Conservation (phyloP, 2,797 vertebrate genomes). For the Anniella stebbinsi region DNA sequence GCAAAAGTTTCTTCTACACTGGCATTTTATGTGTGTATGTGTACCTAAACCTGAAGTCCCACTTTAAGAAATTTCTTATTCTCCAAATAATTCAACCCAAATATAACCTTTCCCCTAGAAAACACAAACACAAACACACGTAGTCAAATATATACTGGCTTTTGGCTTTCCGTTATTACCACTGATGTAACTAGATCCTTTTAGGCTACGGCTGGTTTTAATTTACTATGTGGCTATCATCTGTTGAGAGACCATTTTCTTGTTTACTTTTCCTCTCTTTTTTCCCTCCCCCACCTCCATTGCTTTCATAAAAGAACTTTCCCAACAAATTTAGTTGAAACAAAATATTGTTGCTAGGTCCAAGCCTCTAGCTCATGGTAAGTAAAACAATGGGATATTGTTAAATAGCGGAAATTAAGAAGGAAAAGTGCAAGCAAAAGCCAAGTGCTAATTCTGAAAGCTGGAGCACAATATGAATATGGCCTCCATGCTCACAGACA, state of each 20-base stretch:
- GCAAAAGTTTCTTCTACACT: not conserved
- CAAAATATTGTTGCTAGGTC: constrained; percentile 34
- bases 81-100: not conserved
- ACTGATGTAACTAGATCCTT: constrained; percentile 44
- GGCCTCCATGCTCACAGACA: constrained; percentile 54
- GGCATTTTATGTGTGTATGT: not conserved
- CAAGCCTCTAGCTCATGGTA: constrained; percentile 38
- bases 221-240: constrained; percentile 46
- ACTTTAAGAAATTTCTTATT: not conserved
- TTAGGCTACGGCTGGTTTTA: constrained; percentile 53
- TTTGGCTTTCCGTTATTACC: constrained; percentile 54
- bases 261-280: constrained; percentile 39
- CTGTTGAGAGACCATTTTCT: constrained; percentile 33
- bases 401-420: constrained; percentile 31
- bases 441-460: constrained; percentile 46
- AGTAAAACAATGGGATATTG: constrained; percentile 54
- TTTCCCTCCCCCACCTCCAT: not conserved
- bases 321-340: constrained; percentile 43
- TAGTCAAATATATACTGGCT: constrained; percentile 30
- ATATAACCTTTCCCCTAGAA: not conserved
- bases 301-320: constrained; percentile 59
- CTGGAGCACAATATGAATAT: constrained; percentile 45
- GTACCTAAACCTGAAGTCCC: constrained; percentile 39
- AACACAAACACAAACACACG: not conserved
- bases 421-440: constrained; percentile 24